Base-by-base conservation (phyloP, 1,140 invertebrate species). In the Trichonephila inaurata region DNA sequence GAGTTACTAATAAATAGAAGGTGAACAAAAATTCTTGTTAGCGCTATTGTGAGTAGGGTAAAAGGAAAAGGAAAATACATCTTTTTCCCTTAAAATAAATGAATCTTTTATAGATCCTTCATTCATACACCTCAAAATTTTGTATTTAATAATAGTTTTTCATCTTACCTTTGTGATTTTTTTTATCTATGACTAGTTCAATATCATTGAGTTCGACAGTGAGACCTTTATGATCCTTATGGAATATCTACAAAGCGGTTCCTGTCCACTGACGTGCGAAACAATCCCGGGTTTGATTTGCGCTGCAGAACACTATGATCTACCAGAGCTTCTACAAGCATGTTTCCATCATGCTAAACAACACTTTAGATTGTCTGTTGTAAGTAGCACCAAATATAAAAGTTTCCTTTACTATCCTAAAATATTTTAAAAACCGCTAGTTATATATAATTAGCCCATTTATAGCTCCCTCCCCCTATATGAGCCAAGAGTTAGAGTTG, bases 331-430 rank as follows among this genome's bases (percentile, higher is more conserved):
- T 33, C 96, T 99, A 51, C 98, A 99, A 95, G 98, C 98, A 0
- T 99, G 98, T 96, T 99, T 99, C 96, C 98, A 99, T 95, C 98
- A 99, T 95, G 98, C 98, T 89, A 99, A 99, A 95, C 98, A 99
- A 95, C 98, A 98, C 95, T 96, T 99, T 2, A 96, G 98, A 89
- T 98, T 99, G 95, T 98, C 98, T 96, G 98, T 99, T 95, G 98
- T 98, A n/a, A 44, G 58, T 28, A 24, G 10, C 16, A 24, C 44
- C 19, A 21, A 51, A 16, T 14, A 82, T 33, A 2, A 21, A 40
- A 12, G 3, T 40, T 33, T 82, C 7, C 4, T 40, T 40, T 40
- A 40, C 33, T 40, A 40, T 40, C 33, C 4, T 40, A 40, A 40
- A 33, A 40, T 40, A 40, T 40, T 40, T n/a, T 40, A 40, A 4